Conservation (phyloP, 2,888 invertebrate species). For the Cryptocephalus primarius region DNA sequence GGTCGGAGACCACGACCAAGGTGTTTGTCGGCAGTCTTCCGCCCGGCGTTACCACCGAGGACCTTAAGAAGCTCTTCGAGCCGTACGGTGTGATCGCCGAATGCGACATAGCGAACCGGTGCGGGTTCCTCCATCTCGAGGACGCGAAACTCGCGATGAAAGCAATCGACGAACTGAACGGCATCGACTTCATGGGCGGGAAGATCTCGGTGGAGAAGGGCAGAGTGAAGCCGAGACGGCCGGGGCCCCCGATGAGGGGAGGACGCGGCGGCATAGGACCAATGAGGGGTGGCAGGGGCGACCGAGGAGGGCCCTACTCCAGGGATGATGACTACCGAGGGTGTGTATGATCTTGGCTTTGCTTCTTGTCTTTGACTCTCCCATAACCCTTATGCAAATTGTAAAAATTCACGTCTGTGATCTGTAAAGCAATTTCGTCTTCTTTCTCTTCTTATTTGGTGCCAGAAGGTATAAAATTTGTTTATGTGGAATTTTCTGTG, state of each 20-base stretch:
- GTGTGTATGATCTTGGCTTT: background rate
- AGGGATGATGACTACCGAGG: constrained; percentile 22
- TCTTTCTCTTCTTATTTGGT: too few species aligned
- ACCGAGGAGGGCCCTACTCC: constrained; percentile 32
- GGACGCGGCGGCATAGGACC: constrained; percentile 36
- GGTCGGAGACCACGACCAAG: constrained; percentile 43
- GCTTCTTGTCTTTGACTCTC: background rate
- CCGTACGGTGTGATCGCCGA: constrained; percentile 82
- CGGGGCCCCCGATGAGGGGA: constrained; percentile 42
- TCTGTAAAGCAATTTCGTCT: too few species aligned
- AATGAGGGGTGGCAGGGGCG: constrained; percentile 45
- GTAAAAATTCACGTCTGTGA: too few species aligned
- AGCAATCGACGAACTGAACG: constrained; percentile 72
- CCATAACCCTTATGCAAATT: too few species aligned
- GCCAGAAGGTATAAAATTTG: too few species aligned
- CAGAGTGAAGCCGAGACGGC: constrained; percentile 59
- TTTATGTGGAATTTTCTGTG: too few species aligned
- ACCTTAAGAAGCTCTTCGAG: constrained; percentile 71
- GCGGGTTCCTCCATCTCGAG: constrained; percentile 89
- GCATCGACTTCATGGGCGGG: constrained; percentile 71
- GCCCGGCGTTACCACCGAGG: constrained; percentile 71
- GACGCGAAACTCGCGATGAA: constrained; percentile 69
- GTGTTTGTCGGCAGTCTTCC: constrained; percentile 91
- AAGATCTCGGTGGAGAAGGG: constrained; percentile 77
- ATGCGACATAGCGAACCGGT: constrained; percentile 89